Conservation (phyloP, 1,140 invertebrate species). For the Aphidius ervi region DNA sequence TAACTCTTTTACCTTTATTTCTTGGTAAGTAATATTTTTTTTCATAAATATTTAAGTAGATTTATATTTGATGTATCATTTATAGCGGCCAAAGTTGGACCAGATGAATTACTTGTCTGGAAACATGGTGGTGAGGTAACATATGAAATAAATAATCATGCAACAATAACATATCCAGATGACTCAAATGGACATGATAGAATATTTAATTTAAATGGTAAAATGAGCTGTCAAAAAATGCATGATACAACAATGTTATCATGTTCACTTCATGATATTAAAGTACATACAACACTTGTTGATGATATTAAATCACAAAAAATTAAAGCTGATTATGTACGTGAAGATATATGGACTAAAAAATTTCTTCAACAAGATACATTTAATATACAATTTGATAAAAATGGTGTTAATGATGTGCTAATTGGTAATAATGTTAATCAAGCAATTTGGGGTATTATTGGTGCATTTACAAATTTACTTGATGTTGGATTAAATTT, state of each 20-base stretch:
- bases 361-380: slow-evolving; percentile 5
- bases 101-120: not conserved
- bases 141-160: slow-evolving; percentile 6
- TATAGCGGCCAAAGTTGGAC: slow-evolving; percentile 2
- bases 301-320: not conserved
- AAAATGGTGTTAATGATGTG: not conserved
- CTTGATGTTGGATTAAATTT: slow-evolving; percentile 6
- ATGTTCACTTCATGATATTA: not conserved
- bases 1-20: slow-evolving; percentile 15
- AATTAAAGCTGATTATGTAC: not conserved
- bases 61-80: too few relatives aligned
- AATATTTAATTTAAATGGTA: slow-evolving; percentile 1
- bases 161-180: not conserved
- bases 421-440: not conserved
- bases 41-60: too few relatives aligned
- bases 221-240: slow-evolving; percentile 3
- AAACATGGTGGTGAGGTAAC: slow-evolving; percentile 10
- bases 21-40: slow-evolving; percentile 13
- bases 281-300: not conserved
- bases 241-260: not conserved
- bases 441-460: not conserved
- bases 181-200: not conserved
- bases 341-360: not conserved
- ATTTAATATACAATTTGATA: not conserved
- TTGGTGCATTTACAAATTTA: not conserved